Conservation (phyloP, 2,888 invertebrate species). For the Protonemura montana region DNA sequence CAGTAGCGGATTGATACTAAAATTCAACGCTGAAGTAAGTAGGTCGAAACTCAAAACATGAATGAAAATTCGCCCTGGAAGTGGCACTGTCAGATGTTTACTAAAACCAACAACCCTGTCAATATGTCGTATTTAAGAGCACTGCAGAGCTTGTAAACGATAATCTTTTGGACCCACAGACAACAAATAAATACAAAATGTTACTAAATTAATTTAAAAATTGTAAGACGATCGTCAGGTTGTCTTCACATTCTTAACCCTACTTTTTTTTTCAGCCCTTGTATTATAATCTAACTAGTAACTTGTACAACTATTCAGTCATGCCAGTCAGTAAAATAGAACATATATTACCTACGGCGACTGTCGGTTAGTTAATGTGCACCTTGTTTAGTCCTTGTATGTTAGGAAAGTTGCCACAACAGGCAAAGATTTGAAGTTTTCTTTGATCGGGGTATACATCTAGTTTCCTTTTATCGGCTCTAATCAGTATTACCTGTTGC, state of each 20-base stretch:
- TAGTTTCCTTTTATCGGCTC: too few relatives aligned
- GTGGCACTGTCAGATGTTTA: background rate
- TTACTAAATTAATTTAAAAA: too few relatives aligned
- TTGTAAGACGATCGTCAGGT: background rate
- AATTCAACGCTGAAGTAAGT: conserved; percentile 13
- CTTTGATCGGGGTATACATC: too few relatives aligned
- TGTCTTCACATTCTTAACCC: background rate
- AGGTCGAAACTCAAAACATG: background rate
- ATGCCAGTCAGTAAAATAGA: background rate
- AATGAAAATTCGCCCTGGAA: conserved; percentile 8
- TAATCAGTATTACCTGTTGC: background rate
- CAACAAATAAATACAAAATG: too few relatives aligned
- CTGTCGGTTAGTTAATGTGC: too few relatives aligned
- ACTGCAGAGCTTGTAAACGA: background rate
- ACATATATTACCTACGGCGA: too few relatives aligned
- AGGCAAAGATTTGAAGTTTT: too few relatives aligned
- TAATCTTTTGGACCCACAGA: too few relatives aligned
- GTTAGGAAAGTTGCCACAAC: too few relatives aligned
- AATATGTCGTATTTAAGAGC: background rate
- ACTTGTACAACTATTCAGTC: background rate
- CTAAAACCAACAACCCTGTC: background rate
- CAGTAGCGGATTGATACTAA: conserved; percentile 40
- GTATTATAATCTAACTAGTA: background rate
- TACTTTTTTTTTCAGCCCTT: background rate
- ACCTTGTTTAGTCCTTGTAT: too few relatives aligned